Conservation (phyloP, 2,113 vertebrate genomes). For the Phrynosoma platyrhinos region DNA sequence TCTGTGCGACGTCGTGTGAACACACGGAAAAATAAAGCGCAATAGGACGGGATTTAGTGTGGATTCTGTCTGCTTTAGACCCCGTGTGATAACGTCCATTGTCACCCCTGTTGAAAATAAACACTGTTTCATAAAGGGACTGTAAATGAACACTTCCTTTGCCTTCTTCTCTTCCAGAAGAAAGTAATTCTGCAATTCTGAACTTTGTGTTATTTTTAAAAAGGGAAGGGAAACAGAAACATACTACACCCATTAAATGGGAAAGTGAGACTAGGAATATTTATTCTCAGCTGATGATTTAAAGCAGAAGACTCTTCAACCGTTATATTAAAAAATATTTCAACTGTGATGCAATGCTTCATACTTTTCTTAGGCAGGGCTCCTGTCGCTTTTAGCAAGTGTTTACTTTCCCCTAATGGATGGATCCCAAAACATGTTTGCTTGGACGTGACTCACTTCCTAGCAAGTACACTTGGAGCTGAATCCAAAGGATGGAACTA, state of each 20-base stretch:
- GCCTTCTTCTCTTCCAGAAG: not conserved
- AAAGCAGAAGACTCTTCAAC: not conserved
- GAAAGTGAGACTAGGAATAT: constrained; percentile 18
- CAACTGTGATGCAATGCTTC: constrained; percentile 32
- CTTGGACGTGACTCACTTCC: not conserved
- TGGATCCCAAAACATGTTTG: not conserved
- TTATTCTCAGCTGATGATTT: not conserved
- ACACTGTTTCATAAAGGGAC: not conserved
- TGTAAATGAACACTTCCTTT: not conserved
- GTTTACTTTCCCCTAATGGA: not conserved
- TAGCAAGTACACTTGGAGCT: not conserved
- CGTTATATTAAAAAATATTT: not conserved
- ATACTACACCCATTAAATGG: constrained; percentile 11
- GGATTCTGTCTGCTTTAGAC: too few species aligned
- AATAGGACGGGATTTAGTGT: too few species aligned
- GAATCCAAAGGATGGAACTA: not conserved
- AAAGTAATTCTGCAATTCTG: not conserved
- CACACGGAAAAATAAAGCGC: too few species aligned
- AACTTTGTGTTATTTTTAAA: not conserved
- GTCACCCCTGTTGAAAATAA: not conserved
- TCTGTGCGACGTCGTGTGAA: too few species aligned
- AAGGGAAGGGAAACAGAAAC: not conserved
- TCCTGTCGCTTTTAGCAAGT: not conserved
- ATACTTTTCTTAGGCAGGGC: constrained; percentile 6
- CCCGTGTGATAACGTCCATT: too few species aligned